Evolutionary conservation across 2,113 vertebrate genomes (phyloP).

Genomic region (Onychorhynchus coronatus): DNA sequence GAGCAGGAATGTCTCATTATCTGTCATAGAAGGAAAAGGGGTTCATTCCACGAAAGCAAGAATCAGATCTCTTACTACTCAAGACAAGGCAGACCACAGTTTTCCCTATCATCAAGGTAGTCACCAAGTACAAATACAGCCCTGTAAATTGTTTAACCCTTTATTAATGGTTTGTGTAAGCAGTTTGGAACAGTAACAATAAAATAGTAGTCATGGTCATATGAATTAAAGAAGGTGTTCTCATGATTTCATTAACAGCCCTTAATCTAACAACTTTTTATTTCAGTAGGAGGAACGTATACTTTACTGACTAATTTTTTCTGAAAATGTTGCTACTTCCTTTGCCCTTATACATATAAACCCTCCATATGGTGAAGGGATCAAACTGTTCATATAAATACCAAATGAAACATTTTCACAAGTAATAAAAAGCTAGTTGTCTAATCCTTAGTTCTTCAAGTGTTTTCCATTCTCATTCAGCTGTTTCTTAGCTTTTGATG

Average conservation of each 20-base stretch:
- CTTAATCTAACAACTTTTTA: conserved; percentile 37
- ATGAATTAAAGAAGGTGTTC: background rate
- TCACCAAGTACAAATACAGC: background rate
- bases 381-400: conserved; percentile 44
- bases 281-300: background rate
- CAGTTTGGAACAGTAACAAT: background rate
- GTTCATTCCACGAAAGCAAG: background rate
- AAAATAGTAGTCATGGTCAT: background rate
- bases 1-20: background rate
- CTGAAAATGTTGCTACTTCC: background rate
- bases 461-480: conserved; percentile 15
- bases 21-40: background rate
- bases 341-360: background rate
- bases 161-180: background rate
- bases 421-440: conserved; percentile 35
- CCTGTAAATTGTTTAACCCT: background rate
- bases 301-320: background rate
- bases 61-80: background rate
- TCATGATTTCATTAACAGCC: background rate
- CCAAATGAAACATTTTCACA: conserved; percentile 57
- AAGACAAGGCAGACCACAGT: background rate
- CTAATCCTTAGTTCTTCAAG: conserved; percentile 33
- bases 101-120: background rate
- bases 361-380: conserved; percentile 34
- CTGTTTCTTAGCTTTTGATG: background rate